These are phyloP conservation scores for Eupeodes latifasciatus DNA, from an alignment of 2,888 invertebrate species.

Conservation along the genomic window DNA sequence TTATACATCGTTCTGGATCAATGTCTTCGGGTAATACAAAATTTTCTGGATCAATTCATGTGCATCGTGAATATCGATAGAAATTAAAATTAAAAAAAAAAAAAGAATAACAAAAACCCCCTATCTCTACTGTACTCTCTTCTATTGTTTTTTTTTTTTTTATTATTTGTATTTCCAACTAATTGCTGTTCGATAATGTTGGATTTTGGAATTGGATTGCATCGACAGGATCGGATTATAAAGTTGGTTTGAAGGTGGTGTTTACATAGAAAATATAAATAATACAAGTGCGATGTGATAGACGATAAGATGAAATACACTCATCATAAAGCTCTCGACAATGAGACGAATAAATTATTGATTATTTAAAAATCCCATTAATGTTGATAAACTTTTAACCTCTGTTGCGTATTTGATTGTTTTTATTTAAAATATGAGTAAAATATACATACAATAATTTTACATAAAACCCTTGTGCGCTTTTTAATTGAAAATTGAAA, in stretches of 20 bases:
- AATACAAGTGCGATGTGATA: slow-evolving; percentile 21
- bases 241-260: slow-evolving; percentile 59
- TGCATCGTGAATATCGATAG: slow-evolving; percentile 82
- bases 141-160: neutral
- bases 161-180: slow-evolving; percentile 36
- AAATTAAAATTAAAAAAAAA: slow-evolving; percentile 77
- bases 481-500: neutral
- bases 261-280: slow-evolving; percentile 64
- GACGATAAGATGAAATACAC: neutral
- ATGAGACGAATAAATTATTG: neutral
- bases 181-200: slow-evolving; percentile 1
- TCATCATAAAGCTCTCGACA: neutral
- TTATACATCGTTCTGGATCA: slow-evolving; percentile 80
- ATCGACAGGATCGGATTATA: slow-evolving; percentile 63
- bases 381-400: slow-evolving; percentile 67
- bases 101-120: neutral
- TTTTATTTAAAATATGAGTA: slow-evolving; percentile 8
- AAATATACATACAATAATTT: slow-evolving; percentile 15
- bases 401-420: slow-evolving; percentile 20
- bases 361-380: slow-evolving; percentile 46
- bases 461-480: neutral
- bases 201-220: slow-evolving; percentile 43
- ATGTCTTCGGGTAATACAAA: slow-evolving; percentile 82
- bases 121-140: neutral
- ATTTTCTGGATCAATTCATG: slow-evolving; percentile 81